phyloP scores from a whole-genome alignment of 2,113 vertebrate species.

The Grus americana region DNA sequence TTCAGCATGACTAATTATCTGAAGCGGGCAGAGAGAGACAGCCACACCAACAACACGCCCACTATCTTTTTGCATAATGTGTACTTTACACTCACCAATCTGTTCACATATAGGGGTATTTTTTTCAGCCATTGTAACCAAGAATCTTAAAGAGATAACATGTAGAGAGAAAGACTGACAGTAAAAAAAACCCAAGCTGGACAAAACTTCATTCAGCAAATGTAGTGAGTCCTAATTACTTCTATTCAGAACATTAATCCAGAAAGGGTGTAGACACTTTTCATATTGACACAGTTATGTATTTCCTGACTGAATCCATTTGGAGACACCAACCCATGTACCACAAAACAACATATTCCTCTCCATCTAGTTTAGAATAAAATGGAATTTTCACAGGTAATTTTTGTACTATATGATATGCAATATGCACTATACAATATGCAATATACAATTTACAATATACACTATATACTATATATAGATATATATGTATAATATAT shows the following conservation, averaged over 20 bases:
- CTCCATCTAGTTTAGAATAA: background rate
- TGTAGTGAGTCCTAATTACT: background rate
- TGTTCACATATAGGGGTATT: background rate
- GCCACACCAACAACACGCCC: constrained; percentile 34
- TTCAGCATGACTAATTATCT: constrained; percentile 45
- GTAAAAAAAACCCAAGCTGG: background rate
- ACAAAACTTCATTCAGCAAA: background rate
- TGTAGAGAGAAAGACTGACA: background rate
- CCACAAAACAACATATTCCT: background rate
- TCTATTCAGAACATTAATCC: background rate
- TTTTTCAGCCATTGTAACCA: background rate
- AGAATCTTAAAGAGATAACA: background rate
- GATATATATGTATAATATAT: too few relatives aligned
- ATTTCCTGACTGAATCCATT: background rate
- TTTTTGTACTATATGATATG: background rate
- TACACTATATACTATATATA: background rate
- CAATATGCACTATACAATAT: background rate
- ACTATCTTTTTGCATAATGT: constrained; percentile 42
- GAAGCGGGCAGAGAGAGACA: background rate
- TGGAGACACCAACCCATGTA: background rate
- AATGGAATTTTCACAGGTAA: background rate
- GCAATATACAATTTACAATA: background rate
- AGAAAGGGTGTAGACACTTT: background rate
- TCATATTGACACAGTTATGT: background rate
- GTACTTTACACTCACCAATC: constrained; percentile 33